Evolutionary conservation across 1,140 invertebrate genomes (phyloP).

Genomic region (Drosophila hydei): DNA sequence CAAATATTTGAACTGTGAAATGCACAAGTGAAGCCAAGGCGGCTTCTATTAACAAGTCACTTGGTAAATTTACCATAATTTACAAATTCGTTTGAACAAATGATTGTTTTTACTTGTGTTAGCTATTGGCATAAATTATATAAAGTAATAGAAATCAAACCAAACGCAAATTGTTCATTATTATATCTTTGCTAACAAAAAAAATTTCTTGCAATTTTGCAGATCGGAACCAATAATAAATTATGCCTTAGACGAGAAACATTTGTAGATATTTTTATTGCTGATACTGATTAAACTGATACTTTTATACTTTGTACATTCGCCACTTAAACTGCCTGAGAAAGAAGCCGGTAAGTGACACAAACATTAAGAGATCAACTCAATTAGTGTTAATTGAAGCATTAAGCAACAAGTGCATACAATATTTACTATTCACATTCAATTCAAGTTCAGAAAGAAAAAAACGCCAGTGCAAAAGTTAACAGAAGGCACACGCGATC

Average conservation of each 20-base stretch:
- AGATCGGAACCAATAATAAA: background rate
- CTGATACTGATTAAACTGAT: too few species aligned
- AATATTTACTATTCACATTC: conserved; percentile 15
- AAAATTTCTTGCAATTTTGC: background rate
- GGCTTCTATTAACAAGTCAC: background rate
- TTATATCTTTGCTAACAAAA: background rate
- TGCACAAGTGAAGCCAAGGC: background rate
- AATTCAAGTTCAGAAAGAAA: conserved; percentile 27
- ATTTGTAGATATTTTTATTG: background rate
- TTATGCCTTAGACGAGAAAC: background rate
- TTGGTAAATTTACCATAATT: background rate
- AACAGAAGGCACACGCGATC: conserved; percentile 19
- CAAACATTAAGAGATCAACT: background rate
- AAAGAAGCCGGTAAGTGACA: conserved; percentile 34
- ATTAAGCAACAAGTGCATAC: conserved; percentile 22
- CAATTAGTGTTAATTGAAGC: conserved; percentile 37
- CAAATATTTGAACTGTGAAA: conserved; percentile 8
- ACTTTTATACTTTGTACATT: conserved; percentile 13
- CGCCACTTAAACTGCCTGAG: conserved; percentile 17
- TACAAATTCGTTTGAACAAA: background rate
- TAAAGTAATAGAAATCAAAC: conserved; percentile 12
- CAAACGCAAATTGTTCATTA: background rate
- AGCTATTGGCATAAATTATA: conserved; percentile 7
- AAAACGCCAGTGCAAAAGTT: conserved; percentile 6
- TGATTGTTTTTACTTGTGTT: background rate